These are phyloP conservation scores for Philonicus albiceps DNA, from an alignment of 2,888 invertebrate genomes.

Conservation along the genomic window DNA sequence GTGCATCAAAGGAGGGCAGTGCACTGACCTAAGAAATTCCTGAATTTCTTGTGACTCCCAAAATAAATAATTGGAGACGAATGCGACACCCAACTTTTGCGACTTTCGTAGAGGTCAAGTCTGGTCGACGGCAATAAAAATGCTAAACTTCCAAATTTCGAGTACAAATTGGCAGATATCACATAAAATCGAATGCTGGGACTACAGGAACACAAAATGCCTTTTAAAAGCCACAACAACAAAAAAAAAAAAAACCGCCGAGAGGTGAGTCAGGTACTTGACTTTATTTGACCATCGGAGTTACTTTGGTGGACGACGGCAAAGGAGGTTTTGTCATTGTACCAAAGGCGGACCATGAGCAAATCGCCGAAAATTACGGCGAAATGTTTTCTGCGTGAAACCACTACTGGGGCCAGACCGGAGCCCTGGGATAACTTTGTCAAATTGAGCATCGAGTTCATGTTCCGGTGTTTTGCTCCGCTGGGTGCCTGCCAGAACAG, in stretches of 20 bases:
- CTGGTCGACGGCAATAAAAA: slow-evolving; percentile 25
- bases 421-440: slow-evolving; percentile 1
- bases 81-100: background rate
- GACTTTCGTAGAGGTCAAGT: slow-evolving; percentile 12
- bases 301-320: background rate
- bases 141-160: slow-evolving; percentile 23
- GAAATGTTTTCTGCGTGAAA: background rate
- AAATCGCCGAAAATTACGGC: slow-evolving; percentile 28
- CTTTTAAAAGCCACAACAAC: slow-evolving; percentile 10
- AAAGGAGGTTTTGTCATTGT: background rate
- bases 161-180: slow-evolving; percentile 29
- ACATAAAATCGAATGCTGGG: slow-evolving; percentile 21
- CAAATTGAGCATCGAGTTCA: slow-evolving; percentile 6
- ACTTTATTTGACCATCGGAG: background rate
- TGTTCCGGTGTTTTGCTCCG: slow-evolving; percentile 10
- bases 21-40: background rate
- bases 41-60: background rate
- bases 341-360: background rate
- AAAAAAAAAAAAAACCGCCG: background rate
- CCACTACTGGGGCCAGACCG: background rate
- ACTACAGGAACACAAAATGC: slow-evolving; percentile 27
- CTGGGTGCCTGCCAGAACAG: slow-evolving; percentile 6
- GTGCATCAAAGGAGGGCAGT: background rate
- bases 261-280: slow-evolving; percentile 34
- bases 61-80: slow-evolving; percentile 13